Evolutionary conservation across 2,888 invertebrate species (phyloP).

Genomic region (Lepidochrysops patricia): DNA sequence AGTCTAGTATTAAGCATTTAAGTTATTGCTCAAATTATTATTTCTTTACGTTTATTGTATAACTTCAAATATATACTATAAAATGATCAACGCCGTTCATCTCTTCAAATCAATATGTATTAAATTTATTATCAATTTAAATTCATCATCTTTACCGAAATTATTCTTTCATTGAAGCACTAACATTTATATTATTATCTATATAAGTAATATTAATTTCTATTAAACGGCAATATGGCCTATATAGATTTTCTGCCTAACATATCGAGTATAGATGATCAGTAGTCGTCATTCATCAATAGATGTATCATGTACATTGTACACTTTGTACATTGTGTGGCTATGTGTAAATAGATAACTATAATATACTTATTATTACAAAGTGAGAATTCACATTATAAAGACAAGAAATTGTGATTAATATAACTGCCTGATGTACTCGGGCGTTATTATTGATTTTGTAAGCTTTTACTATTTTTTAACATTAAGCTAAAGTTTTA

Average conservation of each 20-base stretch:
- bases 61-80: background rate
- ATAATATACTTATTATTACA: background rate
- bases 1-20: slow-evolving; percentile 41
- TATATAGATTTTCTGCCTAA: slow-evolving; percentile 61
- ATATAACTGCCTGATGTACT: background rate
- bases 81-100: background rate
- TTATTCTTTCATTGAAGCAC: background rate
- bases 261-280: slow-evolving; percentile 58
- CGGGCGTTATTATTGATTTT: background rate
- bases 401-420: background rate
- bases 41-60: slow-evolving; percentile 12
- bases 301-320: background rate
- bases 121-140: background rate
- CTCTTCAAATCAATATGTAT: background rate
- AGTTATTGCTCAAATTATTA: slow-evolving; percentile 41
- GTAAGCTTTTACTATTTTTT: background rate
- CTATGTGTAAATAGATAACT: slow-evolving; percentile 36
- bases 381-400: background rate
- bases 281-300: slow-evolving; percentile 47
- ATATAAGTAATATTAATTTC: background rate
- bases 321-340: slow-evolving; percentile 42
- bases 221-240: slow-evolving; percentile 37
- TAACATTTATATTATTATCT: background rate
- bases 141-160: no score
- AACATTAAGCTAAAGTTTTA: background rate